Base-by-base conservation (phyloP, 2,888 invertebrate species). In the Drosophila aldrichi region DNA sequence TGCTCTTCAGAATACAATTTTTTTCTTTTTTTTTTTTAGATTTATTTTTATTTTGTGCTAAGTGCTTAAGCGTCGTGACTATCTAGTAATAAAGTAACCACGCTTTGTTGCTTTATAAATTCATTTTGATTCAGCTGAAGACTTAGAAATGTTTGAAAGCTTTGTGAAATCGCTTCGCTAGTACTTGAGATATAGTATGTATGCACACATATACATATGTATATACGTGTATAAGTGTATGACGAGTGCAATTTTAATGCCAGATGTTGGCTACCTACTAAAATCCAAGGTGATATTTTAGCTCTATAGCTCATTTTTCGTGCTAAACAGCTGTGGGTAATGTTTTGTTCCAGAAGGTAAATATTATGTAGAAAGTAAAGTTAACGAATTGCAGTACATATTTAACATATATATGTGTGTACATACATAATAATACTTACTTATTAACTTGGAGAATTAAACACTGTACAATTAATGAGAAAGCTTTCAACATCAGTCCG, bases 1-100 rank as follows among this genome's bases (percentile, higher is more conserved):
- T n/a, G 38, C 59, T 66, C 34, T 56, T 32, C 34, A 34, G 34
- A 49, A 22, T 16, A 22, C 4, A 4, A 36, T 36, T 18, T 56
- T 22, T n/a, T 38, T 4, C 25, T 36, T 36, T 7, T 29, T 34
- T 4, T 52, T 7, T 44, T 32, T 32, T 14, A 14, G 5, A 51
- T 36, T 20, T 16, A 16, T 52, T 38, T 52, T 52, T 52, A 22
- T 52, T 52, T 20, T 20, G 2, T 48, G 48, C n/a, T 48, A 29
- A 49, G 48, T 49, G n/a, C 29, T 49, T 32, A 49, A 49, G 18
- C 14, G 36, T 18, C 22, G 22, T 16, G 51, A 52, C 9, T 52
- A 9, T 52, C 16, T 22, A 5, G 20, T 18, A 34, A n/a, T n/a
- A 32, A 18, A 32, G 18, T 5, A 36, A 16, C 14, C 2, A 14